Evolutionary conservation across 2,797 vertebrate genomes (phyloP), one percentile per base, ranked within the genome.

Genomic region (Masticophis lateralis): DNA sequence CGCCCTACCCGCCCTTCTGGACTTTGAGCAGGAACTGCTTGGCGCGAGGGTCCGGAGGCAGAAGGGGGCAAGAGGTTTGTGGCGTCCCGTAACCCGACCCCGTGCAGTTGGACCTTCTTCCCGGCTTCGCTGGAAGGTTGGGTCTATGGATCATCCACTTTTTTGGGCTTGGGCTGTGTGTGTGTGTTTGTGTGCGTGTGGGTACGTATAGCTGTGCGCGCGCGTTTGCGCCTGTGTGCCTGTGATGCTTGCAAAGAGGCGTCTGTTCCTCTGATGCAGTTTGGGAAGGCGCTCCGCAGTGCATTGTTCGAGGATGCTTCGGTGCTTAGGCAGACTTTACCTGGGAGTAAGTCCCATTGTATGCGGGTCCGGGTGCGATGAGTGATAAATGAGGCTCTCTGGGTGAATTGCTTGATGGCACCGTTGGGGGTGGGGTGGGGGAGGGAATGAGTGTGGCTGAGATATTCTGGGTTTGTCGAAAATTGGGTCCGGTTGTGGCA

Each of bases 1-100:
- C 90, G 92, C 93, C 32, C 93, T 8, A 59, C 12, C 47, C 47
- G 0, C n/a, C 79, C 47, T 1, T 94, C 94, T 94, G 95, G 96
- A 96, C 96, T 97, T 93, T 86, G 86, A 32, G 92, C 88, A 63
- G 59, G 27, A n/a, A 22, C 91, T 27, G 90, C 59, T 55, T 32
- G 6, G n/a, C 28, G 86, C 51, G 55, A 51, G 90, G 51, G 53
- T 53, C 57, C 79, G 8, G 47, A 18, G 6, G 12, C 25, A 63
- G 14, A 25, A 28, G 18, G 20, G 57, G 66, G n/a, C 51, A 9
- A 59, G 5, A 61, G 60, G 32, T 20, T 18, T n/a, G 66, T 59
- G 92, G 53, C 69, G n/a, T 53, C 88, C 53, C 9, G 25, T 51
- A 53, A 86, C 86, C 27, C 28, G 27, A 32, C 56, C 12, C 56